Base-by-base conservation (phyloP, 2,113 vertebrate genomes). In the Cnemophilus loriae region DNA sequence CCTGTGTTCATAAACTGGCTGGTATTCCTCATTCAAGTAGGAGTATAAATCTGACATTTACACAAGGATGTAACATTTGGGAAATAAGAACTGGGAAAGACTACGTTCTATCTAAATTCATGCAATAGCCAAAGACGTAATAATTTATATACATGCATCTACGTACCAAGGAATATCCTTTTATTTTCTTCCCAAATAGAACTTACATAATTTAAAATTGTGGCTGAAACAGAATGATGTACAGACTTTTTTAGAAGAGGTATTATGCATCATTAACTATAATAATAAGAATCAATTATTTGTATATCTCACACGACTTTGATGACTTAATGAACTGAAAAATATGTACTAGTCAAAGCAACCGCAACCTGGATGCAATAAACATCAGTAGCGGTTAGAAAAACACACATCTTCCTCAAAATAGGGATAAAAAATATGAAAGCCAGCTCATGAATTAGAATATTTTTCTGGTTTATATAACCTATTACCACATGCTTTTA, bases 401-500 rank as follows among this genome's bases (percentile, higher is more conserved):
- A 95, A 70, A 28, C 32, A 55, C 1, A 75, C 28, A 70, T 56
- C 1, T 61, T 68, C 7, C 18, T 70, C 46, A 10, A 55, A 68
- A 57, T 50, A 73, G 1, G 3, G 3, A 2, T 64, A 41, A 67
- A 57, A 7, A 69, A 37, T 16, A 30, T 16, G 44, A 50, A 87
- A 81, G 1, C 0, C 7, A 50, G 8, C 0, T 73, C 6, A 42
- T 4, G 15, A 80, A 26, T 39, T 13, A 46, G 28, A 5, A 24
- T 33, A 4, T 63, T 65, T 56, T 74, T 46, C 39, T 46, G 6
- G 0, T 32, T 75, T 63, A 12, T 71, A 6, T 16, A 39, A 20
- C 3, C 22, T 59, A 47, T 47, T 67, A 46, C 13, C 5, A 61
- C 3, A 6, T 33, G 20, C 0, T 59, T 69, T 46, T 55, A 7